These are phyloP conservation scores for Mesochorus sp. DNA, from an alignment of 2,888 invertebrate species.

Conservation along the genomic window DNA sequence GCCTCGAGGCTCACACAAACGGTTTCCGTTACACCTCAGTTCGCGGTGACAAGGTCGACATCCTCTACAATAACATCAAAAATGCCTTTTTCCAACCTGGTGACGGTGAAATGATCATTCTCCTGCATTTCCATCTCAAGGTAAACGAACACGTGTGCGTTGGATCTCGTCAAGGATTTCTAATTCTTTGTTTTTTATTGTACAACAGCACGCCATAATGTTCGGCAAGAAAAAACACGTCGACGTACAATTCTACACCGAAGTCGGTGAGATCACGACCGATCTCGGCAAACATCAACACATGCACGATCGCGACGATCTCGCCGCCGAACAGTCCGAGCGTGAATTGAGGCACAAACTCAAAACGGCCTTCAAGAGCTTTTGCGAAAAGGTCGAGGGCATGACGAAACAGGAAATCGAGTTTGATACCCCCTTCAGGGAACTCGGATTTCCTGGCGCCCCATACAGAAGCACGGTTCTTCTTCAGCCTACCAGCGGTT, in stretches of 20 bases:
- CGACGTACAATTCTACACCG: slow-evolving; percentile 99
- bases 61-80: slow-evolving; percentile 99
- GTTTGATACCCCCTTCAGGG: slow-evolving; percentile 99
- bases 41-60: slow-evolving; percentile 99
- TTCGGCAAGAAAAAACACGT: slow-evolving; percentile 99
- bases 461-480: slow-evolving; percentile 98
- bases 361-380: slow-evolving; percentile 98
- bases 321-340: slow-evolving; percentile 99
- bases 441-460: slow-evolving; percentile 98
- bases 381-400: slow-evolving; percentile 97
- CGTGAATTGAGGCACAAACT: slow-evolving; percentile 97
- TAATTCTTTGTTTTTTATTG: not conserved
- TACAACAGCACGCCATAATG: slow-evolving; percentile 95
- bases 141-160: no score
- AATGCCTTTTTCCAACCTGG: slow-evolving; percentile 99
- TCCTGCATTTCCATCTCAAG: slow-evolving; percentile 98
- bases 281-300: slow-evolving; percentile 99
- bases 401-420: slow-evolving; percentile 98
- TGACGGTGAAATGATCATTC: slow-evolving; percentile 99
- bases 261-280: slow-evolving; percentile 99
- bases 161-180: not conserved
- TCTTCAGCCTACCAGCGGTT: slow-evolving; percentile 98
- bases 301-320: slow-evolving; percentile 99
- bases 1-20: slow-evolving; percentile 96
- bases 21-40: slow-evolving; percentile 99